phyloP scores from a whole-genome alignment of 2,113 vertebrate genomes.

The Chaetorhynchus papuensis region DNA sequence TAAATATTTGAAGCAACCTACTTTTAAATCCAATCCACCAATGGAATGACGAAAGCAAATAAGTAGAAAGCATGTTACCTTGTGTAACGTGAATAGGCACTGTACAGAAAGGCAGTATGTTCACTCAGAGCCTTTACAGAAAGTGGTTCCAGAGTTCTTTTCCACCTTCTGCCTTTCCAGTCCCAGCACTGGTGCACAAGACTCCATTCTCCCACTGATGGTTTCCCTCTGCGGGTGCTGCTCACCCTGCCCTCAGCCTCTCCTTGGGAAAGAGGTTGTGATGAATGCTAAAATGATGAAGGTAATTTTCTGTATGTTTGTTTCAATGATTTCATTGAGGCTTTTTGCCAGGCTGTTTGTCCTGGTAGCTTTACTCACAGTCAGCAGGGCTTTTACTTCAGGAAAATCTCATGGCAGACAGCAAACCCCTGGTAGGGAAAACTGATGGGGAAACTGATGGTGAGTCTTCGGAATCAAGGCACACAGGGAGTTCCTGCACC shows the following conservation, averaged over 20 bases:
- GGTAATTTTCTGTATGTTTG: background rate
- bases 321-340: background rate
- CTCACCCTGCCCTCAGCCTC: background rate
- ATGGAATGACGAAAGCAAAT: background rate
- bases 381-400: background rate
- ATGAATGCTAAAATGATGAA: background rate
- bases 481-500: background rate
- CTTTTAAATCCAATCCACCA: background rate
- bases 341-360: background rate
- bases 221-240: background rate
- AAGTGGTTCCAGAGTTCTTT: background rate
- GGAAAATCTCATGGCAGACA: background rate
- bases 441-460: background rate
- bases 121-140: background rate
- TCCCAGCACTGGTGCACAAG: background rate
- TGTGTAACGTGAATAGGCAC: background rate
- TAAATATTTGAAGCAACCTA: slow-evolving; percentile 15
- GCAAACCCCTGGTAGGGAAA: background rate
- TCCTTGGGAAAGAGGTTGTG: background rate
- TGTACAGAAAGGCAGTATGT: background rate
- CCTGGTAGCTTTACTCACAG: background rate
- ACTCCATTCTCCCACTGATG: background rate
- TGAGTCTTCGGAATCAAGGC: background rate
- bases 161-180: background rate
- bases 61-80: background rate